Evolutionary conservation across 1,140 invertebrate genomes (phyloP), one percentile per base, ranked within the genome.

Genomic region (Lanistes nyassanus): DNA sequence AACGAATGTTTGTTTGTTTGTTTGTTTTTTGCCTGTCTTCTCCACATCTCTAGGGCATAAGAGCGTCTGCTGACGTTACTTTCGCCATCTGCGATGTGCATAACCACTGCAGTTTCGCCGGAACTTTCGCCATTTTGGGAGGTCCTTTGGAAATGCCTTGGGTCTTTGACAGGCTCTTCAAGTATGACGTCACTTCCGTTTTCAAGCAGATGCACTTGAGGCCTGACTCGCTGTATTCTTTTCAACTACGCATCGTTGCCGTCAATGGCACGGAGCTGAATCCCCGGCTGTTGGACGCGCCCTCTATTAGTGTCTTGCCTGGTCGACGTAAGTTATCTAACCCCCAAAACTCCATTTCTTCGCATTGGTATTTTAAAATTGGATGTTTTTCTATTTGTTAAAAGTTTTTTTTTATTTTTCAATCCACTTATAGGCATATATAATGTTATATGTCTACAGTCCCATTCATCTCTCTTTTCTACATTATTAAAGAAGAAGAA

Each of bases 61-160:
- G 74, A 34, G 39, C 53, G 29, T 72, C 67, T 39, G 74, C 70
- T 19, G 70, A 77, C 64, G 76, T 77, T 16, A 31, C 26, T 4
- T 77, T 77, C 36, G 67, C 75, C 60, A 39, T 78, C 29, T 78
- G 77, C 47, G 26, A 70, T 16, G 13, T n/a, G 3, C 29, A 58
- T 1, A 58, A 56, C 7, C 36, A 60, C 31, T 80, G 79, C 55
- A 67, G 26, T n/a, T 76, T 56, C 37, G 77, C 77, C 58, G 77
- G 75, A 2, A 64, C 69, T 9, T 81, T 81, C 64, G 60, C 71
- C 31, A 51, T 81, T 6, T 56, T 81, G 66, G 80, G 80, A 26
- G 80, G 80, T 23, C 70, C 70, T 34, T 16, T 55, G n/a, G 80
- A 81, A 60, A 76, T 77, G 78, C 78, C 80, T 6, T 79, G 76